Percentiles rank a stretch among this genome's conserved stretches.
Evolutionary conservation across 2,797 vertebrate genomes (phyloP).

Genomic region (Anguilla marmorata): DNA sequence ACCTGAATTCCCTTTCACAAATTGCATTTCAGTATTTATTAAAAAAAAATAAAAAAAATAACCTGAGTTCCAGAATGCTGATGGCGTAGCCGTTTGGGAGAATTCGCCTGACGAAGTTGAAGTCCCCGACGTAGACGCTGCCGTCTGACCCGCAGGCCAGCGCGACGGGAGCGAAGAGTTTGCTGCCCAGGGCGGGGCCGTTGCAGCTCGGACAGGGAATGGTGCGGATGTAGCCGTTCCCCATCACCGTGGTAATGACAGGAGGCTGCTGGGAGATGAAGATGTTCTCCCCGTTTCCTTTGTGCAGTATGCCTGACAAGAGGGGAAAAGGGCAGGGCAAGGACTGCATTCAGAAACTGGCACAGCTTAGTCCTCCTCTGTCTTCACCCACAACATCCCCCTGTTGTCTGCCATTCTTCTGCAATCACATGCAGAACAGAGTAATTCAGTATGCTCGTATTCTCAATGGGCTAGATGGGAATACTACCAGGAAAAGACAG

Average conservation of each 20-base stretch:
- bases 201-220: slow-evolving; percentile 80
- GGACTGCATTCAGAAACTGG: background rate
- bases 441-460: background rate
- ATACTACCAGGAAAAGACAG: background rate
- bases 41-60: slow-evolving; percentile 17
- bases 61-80: slow-evolving; percentile 80
- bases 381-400: background rate
- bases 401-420: background rate
- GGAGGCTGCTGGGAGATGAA: slow-evolving; percentile 85
- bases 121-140: slow-evolving; percentile 79
- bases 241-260: slow-evolving; percentile 83
- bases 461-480: background rate
- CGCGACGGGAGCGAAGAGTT: slow-evolving; percentile 79
- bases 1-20: background rate
- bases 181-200: slow-evolving; percentile 71
- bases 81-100: slow-evolving; percentile 75
- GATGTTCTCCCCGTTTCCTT: slow-evolving; percentile 85
- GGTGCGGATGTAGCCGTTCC: slow-evolving; percentile 77
- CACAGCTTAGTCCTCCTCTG: background rate
- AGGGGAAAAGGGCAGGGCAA: background rate
- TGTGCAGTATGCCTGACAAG: slow-evolving; percentile 79
- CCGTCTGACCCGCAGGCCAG: slow-evolving; percentile 78
- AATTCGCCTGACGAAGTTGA: slow-evolving; percentile 79
- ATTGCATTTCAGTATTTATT: background rate
- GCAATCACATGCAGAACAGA: background rate